Conservation (phyloP, 92 coral and sea anemone species). For the Parazoanthus atlanticus region DNA sequence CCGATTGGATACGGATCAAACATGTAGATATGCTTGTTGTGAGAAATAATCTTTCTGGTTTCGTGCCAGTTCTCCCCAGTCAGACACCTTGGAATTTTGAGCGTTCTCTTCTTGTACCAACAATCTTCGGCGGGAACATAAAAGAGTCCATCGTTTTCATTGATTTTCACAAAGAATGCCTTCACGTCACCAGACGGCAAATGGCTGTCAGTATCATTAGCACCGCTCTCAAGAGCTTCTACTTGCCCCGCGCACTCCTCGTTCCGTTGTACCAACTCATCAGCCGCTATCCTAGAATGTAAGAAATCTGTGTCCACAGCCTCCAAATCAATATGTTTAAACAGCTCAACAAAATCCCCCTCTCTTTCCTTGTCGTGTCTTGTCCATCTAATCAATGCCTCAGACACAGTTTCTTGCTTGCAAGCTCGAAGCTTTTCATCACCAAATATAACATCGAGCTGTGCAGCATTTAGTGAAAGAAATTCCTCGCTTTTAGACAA, state of each 20-base stretch:
- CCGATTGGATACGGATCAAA: conserved; percentile 38
- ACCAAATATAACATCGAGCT: conserved; percentile 13
- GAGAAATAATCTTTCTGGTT: conserved; percentile 28
- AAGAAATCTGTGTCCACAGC: conserved; percentile 18
- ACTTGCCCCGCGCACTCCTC: conserved; percentile 8
- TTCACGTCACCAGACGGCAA: conserved; percentile 1
- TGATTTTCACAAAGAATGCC: conserved; percentile 32
- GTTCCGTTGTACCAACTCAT: conserved; percentile 8
- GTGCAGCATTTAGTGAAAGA: neutral
- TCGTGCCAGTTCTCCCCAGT: conserved; percentile 39
- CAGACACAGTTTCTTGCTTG: conserved; percentile 34
- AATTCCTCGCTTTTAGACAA: conserved; percentile 26
- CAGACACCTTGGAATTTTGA: conserved; percentile 30
- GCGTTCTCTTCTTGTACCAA: conserved; percentile 11
- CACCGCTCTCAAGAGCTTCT: neutral
- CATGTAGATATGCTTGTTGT: conserved; percentile 4
- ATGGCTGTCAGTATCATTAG: conserved; percentile 10
- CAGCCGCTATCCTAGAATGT: neutral
- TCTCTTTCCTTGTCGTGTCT: conserved; percentile 3
- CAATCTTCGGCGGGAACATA: conserved; percentile 24
- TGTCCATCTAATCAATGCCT: conserved; percentile 17
- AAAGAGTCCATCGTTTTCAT: conserved; percentile 26
- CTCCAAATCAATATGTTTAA: conserved; percentile 9
- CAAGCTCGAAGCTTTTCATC: conserved; percentile 24
- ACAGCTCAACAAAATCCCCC: neutral